Base-by-base conservation (phyloP, 2,888 invertebrate genomes). In the Girardia tigrina region DNA sequence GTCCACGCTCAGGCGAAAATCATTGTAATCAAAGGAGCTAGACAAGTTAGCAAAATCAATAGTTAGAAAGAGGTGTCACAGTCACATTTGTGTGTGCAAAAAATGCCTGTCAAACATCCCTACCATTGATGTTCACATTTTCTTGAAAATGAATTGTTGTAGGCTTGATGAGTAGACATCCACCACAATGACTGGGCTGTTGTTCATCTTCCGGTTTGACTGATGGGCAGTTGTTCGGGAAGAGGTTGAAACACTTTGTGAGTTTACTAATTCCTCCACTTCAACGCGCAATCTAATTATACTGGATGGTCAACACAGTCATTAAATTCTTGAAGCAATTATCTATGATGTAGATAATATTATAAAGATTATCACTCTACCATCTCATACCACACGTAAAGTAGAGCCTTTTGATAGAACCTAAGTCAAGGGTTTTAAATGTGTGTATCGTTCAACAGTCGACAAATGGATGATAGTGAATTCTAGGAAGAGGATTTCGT, bases 61-160 rank as follows among this genome's bases (percentile, higher is more conserved):
- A 73, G 72, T 23, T 16, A 29, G 78, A 78, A 73, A 16, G 78
- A 72, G 77, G 78, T 70, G 71, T 77, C 42, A 42, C 77, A 1
- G 75, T 72, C 28, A 78, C 75, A 14, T 70, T 73, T 4, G 72
- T 74, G 20, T 78, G 72, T 70, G 26, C 77, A n/a, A 42, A 77
- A 23, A 75, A 29, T 42, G 73, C 78, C 20, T n/a, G 71, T 20
- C 78, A 78, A 12, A 72, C n/a, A 20, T 74, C 29, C 16, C 26
- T 79, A 1, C 78, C 79, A 28, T 77, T 73, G 4, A 29, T 78
- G 74, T 78, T 78, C 28, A 75, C 78, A 4, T 78, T 78, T 27
- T 74, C 78, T 27, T 28, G 76, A 14, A 75, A 72, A 76, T 8
- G 28, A 74, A 71, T 72, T 29, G 26, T 28, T 14, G 29, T 72